These are phyloP conservation scores for Amphipoea oculea DNA, from an alignment of 2,888 invertebrate genomes.

Conservation along the genomic window DNA sequence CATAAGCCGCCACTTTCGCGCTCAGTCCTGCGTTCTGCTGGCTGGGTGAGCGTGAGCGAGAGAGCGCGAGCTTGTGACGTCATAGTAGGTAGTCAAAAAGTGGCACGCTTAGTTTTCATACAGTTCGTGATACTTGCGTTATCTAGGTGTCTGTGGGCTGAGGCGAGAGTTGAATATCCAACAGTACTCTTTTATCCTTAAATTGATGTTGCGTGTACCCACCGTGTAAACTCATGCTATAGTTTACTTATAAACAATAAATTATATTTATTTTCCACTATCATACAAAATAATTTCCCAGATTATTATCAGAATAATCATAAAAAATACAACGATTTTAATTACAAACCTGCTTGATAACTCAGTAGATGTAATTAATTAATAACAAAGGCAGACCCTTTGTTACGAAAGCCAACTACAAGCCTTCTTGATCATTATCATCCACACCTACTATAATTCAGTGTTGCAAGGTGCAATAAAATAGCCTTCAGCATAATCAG, in stretches of 20 bases:
- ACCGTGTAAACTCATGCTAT: not conserved
- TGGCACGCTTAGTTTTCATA: too few species aligned
- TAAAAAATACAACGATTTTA: constrained; percentile 3
- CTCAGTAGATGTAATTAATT: not conserved
- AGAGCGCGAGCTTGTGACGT: too few species aligned
- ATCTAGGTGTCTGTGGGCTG: too few species aligned
- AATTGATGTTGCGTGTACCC: not conserved
- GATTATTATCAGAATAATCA: not conserved
- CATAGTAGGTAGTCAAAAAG: too few species aligned
- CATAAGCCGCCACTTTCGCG: too few species aligned
- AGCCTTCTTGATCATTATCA: constrained; percentile 13
- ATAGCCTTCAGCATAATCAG: not conserved
- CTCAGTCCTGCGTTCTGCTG: too few species aligned
- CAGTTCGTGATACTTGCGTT: too few species aligned
- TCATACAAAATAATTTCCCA: not conserved
- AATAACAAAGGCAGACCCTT: constrained; percentile 10
- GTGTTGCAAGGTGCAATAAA: constrained; percentile 18
- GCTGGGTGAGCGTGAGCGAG: too few species aligned
- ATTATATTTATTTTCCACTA: not conserved
- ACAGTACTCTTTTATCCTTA: not conserved
- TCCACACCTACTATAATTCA: not conserved
- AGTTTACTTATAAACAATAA: not conserved
- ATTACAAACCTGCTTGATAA: constrained; percentile 10
- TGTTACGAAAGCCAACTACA: constrained; percentile 3
- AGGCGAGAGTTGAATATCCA: not conserved